Evolutionary conservation across 2,888 invertebrate species (phyloP).

Genomic region (Andrena praecox): DNA sequence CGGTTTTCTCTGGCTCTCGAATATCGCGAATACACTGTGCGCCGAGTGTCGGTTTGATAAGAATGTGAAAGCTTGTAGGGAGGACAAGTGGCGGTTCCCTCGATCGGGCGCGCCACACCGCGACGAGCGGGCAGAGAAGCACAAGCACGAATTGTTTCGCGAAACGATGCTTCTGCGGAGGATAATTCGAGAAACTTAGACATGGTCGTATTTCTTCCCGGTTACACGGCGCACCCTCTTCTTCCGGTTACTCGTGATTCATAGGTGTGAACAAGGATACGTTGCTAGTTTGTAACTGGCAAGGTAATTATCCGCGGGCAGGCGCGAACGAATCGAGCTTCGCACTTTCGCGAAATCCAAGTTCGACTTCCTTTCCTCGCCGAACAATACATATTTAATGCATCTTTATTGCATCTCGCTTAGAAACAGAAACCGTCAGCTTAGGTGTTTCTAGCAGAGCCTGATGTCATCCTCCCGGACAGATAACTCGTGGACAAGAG

Average conservation of each 20-base stretch:
- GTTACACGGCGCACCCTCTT: not conserved
- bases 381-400: not conserved
- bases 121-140: constrained; percentile 14
- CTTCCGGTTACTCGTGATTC: constrained; percentile 49
- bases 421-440: not conserved
- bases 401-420: not conserved
- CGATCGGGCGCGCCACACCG: constrained; percentile 1
- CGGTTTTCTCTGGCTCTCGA: too few species aligned
- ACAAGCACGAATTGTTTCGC: constrained; percentile 42
- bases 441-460: not conserved
- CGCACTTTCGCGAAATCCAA: constrained; percentile 5
- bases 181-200: constrained; percentile 35
- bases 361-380: not conserved
- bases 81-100: not conserved
- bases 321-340: constrained; percentile 8
- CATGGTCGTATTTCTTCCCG: constrained; percentile 38
- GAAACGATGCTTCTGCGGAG: constrained; percentile 37
- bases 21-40: too few species aligned
- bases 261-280: constrained; percentile 14
- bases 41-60: too few species aligned
- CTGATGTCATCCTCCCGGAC: not conserved
- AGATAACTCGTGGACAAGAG: not conserved
- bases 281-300: not conserved
- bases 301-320: constrained; percentile 27
- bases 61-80: not conserved